Evolutionary conservation across 2,797 vertebrate genomes (phyloP).

Genomic region (Adelosebastes latens): DNA sequence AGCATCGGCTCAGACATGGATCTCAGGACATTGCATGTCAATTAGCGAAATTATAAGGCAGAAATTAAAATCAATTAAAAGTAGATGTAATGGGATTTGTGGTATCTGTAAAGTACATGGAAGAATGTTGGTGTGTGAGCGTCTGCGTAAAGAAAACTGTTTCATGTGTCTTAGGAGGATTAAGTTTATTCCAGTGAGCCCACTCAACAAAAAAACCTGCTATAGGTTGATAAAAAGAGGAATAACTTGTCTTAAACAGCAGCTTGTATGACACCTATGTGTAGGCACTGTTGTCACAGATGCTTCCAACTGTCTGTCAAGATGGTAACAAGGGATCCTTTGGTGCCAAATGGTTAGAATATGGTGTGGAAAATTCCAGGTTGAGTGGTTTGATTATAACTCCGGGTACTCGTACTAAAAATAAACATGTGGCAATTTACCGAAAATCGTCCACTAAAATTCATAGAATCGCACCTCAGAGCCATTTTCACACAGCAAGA

Average conservation of each 20-base stretch:
- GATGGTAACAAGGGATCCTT: conserved; percentile 28
- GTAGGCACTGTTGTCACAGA: not conserved
- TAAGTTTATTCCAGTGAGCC: conserved; percentile 1
- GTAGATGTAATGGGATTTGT: conserved; percentile 23
- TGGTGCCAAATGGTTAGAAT: conserved; percentile 8
- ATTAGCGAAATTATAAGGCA: conserved; percentile 8
- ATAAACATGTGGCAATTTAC: conserved; percentile 35
- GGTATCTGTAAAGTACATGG: conserved; percentile 13
- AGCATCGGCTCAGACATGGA: not conserved
- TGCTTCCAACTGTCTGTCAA: conserved; percentile 27
- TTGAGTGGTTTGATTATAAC: conserved; percentile 41
- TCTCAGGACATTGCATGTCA: conserved; percentile 2
- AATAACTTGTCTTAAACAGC: not conserved
- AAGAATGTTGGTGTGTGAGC: conserved; percentile 1
- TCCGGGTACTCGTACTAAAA: conserved; percentile 20
- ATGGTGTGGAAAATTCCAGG: not conserved
- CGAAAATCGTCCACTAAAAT: conserved; percentile 31
- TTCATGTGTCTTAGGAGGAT: conserved; percentile 14
- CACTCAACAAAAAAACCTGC: not conserved
- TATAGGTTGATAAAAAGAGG: not conserved
- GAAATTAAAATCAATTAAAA: conserved; percentile 12
- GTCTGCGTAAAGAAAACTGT: not conserved
- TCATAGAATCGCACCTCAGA: not conserved
- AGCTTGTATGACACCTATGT: conserved; percentile 1
- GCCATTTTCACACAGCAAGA: conserved; percentile 7